Evolutionary conservation across 1,140 invertebrate species (phyloP).

Genomic region (Grapholita molesta): DNA sequence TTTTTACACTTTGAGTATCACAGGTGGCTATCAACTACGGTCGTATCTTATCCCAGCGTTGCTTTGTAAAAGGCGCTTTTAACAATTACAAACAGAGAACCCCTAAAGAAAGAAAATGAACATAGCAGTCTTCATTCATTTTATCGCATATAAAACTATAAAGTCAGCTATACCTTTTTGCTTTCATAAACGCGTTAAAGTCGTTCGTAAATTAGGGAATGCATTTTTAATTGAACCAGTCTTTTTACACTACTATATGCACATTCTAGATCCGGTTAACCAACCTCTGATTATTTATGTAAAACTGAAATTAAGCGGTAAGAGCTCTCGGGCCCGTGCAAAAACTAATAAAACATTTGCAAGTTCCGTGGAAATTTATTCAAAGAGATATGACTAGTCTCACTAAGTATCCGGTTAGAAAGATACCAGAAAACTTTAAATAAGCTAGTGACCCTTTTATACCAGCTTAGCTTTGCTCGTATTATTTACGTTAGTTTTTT

Average conservation of each 20-base stretch:
- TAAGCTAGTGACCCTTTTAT: neutral
- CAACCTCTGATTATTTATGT: neutral
- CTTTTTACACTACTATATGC: constrained; percentile 3
- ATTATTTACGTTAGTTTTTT: no score
- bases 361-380: neutral
- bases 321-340: neutral
- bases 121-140: no score
- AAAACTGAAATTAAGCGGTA: constrained; percentile 4
- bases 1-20: no score
- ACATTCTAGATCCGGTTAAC: neutral
- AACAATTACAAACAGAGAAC: no score
- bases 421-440: neutral
- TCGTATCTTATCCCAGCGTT: no score
- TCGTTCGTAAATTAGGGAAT: neutral
- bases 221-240: constrained; percentile 9
- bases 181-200: neutral
- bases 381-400: neutral
- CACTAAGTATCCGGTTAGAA: neutral
- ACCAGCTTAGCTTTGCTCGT: no score
- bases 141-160: no score
- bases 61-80: no score
- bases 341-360: constrained; percentile 12
- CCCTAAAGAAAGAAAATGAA: no score
- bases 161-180: neutral
- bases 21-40: no score